Conservation (phyloP, 1,140 invertebrate species). For the Leguminivora glycinivorella region DNA sequence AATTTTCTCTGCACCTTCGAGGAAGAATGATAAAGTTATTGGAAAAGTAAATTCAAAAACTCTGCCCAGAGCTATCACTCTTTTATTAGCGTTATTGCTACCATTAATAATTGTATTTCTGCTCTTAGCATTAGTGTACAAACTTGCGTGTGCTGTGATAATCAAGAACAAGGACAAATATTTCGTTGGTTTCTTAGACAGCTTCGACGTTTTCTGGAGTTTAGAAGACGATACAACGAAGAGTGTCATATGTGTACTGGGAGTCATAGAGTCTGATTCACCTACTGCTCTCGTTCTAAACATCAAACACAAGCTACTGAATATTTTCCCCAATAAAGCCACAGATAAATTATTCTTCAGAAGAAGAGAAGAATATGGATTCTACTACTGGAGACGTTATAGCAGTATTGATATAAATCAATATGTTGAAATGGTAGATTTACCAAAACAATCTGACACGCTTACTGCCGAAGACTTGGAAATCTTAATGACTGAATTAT, state of each 20-base stretch:
- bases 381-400: conserved; percentile 76
- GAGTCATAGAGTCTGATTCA: conserved; percentile 66
- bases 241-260: conserved; percentile 73
- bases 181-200: conserved; percentile 72
- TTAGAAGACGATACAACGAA: conserved; percentile 69
- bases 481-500: conserved; percentile 58
- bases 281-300: conserved; percentile 42
- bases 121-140: conserved; percentile 51
- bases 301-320: conserved; percentile 50
- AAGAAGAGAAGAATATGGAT: conserved; percentile 71
- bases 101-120: conserved; percentile 48
- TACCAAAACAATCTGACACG: conserved; percentile 48
- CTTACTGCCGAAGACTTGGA: conserved; percentile 55
- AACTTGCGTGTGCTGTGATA: conserved; percentile 49
- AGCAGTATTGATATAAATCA: conserved; percentile 64
- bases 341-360: conserved; percentile 70
- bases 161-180: conserved; percentile 55
- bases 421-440: conserved; percentile 63
- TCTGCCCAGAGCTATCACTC: conserved; percentile 39
- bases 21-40: conserved; percentile 32
- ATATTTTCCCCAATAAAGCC: conserved; percentile 36
- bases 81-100: conserved; percentile 47
- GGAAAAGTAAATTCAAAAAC: conserved; percentile 40
- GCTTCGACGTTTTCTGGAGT: conserved; percentile 78
- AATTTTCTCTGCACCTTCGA: background rate